A percentile compares a stretch with the other conserved stretches of the same genome.
These are phyloP conservation scores for Seira musarum DNA, from an alignment of 2,888 invertebrate genomes.

Conservation along the genomic window DNA sequence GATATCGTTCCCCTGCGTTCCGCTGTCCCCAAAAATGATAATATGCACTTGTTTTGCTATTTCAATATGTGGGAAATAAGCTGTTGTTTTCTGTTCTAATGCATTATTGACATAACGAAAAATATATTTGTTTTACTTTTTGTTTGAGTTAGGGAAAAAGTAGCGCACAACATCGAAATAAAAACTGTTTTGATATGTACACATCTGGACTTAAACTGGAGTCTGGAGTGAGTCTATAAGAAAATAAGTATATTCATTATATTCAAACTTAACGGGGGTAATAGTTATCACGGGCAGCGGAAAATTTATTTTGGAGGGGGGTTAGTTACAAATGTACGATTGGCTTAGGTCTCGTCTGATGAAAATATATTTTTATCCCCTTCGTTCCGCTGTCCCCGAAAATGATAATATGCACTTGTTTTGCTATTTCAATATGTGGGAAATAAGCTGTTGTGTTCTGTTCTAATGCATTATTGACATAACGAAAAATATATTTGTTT, in stretches of 20 bases:
- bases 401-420: slow-evolving; percentile 4
- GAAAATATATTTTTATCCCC: too few species aligned
- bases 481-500: slow-evolving; percentile 33
- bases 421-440: neutral
- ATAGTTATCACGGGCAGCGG: too few species aligned
- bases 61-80: slow-evolving; percentile 23
- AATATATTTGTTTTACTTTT: slow-evolving; percentile 20
- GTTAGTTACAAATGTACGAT: too few species aligned
- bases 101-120: slow-evolving; percentile 51
- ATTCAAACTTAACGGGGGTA: neutral
- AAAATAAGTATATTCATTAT: neutral
- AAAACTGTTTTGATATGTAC: too few species aligned
- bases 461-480: slow-evolving; percentile 52
- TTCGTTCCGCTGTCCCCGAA: too few species aligned
- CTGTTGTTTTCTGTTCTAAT: slow-evolving; percentile 18
- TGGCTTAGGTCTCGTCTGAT: too few species aligned
- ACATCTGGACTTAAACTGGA: neutral
- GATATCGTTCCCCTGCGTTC: too few species aligned
- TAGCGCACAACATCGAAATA: slow-evolving; percentile 9
- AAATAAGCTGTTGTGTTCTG: slow-evolving; percentile 25
- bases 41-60: neutral
- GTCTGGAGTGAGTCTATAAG: neutral
- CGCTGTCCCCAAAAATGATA: too few species aligned
- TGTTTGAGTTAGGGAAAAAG: neutral
- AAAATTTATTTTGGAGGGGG: too few species aligned